These are phyloP conservation scores for Ciona savignyi DNA, from an alignment of 23 tunicate species.

Conservation along the genomic window DNA sequence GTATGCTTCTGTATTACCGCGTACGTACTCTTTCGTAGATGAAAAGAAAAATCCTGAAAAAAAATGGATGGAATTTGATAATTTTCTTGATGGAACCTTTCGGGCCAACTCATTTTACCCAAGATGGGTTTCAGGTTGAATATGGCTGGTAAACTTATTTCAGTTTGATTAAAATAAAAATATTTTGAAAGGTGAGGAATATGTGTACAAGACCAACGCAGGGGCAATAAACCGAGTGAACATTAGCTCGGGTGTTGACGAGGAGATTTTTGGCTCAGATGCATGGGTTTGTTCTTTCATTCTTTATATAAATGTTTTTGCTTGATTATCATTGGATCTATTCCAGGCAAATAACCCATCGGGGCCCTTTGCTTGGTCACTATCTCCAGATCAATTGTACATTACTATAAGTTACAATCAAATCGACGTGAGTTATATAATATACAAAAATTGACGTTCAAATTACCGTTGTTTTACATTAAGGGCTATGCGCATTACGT, in stretches of 20 bases:
- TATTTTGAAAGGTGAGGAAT: not conserved
- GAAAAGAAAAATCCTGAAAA: constrained; percentile 3
- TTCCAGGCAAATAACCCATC: constrained; percentile 12
- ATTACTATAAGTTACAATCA: constrained; percentile 29
- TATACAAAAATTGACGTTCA: not conserved
- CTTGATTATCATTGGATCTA: not conserved
- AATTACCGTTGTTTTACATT: not conserved
- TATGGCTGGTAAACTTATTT: no score
- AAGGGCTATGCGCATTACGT: constrained; percentile 92
- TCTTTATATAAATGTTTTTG: not conserved
- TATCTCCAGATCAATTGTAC: constrained; percentile 31
- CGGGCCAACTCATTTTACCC: constrained; percentile 44
- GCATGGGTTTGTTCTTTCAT: not conserved
- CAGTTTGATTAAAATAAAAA: no score
- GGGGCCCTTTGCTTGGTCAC: constrained; percentile 23
- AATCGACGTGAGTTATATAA: constrained; percentile 31
- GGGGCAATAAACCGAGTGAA: not conserved
- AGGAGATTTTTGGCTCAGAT: not conserved
- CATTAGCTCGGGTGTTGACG: not conserved
- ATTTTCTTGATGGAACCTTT: constrained; percentile 54
- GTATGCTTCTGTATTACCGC: no score
- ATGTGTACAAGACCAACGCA: not conserved
- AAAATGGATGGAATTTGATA: constrained; percentile 47
- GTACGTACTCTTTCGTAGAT: not conserved
- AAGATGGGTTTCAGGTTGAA: constrained; percentile 59